These are phyloP conservation scores for Apamea epomidion DNA, from an alignment of 2,888 invertebrate species.

Conservation along the genomic window DNA sequence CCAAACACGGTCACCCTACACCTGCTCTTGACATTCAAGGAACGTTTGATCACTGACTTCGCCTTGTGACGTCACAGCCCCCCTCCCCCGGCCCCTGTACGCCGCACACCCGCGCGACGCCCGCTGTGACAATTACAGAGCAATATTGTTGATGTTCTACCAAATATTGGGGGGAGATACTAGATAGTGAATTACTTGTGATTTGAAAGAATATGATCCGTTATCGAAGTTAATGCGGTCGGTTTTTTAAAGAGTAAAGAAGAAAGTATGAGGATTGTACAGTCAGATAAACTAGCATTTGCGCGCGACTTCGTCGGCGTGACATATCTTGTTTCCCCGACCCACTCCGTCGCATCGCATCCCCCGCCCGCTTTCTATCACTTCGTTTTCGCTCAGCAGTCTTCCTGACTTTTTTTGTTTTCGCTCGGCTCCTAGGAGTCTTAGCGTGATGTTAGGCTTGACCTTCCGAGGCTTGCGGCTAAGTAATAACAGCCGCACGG, in stretches of 20 bases:
- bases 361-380: no score
- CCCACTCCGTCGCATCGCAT: no score
- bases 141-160: conserved; percentile 56
- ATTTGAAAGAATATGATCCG: conserved; percentile 33
- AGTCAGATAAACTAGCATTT: no score
- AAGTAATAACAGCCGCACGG: no score
- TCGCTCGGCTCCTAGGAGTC: no score
- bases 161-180: conserved; percentile 22
- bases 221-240: neutral
- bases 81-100: neutral
- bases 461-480: no score
- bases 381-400: no score
- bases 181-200: neutral
- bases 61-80: conserved; percentile 58
- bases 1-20: conserved; percentile 5
- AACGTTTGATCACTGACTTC: conserved; percentile 56
- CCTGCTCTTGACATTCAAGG: conserved; percentile 55
- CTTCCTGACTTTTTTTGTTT: no score
- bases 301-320: no score
- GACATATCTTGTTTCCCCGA: no score
- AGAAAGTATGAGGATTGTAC: neutral
- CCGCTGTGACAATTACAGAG: conserved; percentile 58
- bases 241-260: no score
- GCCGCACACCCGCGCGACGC: conserved; percentile 20
- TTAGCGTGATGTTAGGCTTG: no score